phyloP scores from a whole-genome alignment of 2,888 invertebrate genomes.

The Athalia circularis region DNA sequence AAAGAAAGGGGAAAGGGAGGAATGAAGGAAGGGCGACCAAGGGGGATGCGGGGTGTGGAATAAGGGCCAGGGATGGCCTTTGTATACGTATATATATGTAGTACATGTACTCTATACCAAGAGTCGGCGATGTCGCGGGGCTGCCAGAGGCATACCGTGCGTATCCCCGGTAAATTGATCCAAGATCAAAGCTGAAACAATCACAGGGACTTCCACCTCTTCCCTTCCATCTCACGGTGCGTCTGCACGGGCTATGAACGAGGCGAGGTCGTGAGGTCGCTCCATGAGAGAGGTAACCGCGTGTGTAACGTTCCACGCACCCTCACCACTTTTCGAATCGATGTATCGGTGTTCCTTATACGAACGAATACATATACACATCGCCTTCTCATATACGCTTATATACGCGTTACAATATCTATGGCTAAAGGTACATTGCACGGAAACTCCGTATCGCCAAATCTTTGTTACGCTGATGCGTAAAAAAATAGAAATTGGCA shows the following conservation, averaged over 20 bases:
- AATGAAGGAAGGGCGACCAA: neutral
- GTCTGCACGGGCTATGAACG: conserved; percentile 47
- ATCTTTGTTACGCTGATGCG: too few species aligned
- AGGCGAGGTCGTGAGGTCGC: conserved; percentile 49
- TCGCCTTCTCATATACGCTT: neutral
- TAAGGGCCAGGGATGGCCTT: conserved; percentile 47
- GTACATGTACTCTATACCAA: conserved; percentile 46
- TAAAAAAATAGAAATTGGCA: too few species aligned
- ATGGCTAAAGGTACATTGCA: neutral
- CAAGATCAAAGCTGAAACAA: conserved; percentile 74
- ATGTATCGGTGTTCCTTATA: neutral
- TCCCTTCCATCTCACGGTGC: conserved; percentile 35
- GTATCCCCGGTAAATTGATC: conserved; percentile 73
- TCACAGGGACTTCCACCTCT: conserved; percentile 63
- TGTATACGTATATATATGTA: conserved; percentile 35
- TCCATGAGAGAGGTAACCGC: conserved; percentile 67
- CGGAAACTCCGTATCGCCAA: too few species aligned
- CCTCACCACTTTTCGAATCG: conserved; percentile 21
- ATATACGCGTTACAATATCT: neutral
- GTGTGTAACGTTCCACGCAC: conserved; percentile 66
- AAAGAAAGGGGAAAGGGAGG: neutral
- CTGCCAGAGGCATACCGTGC: conserved; percentile 62
- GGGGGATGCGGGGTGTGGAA: conserved; percentile 28
- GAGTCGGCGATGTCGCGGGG: conserved; percentile 53
- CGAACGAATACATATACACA: neutral